Conservation (phyloP, 92 coral and sea anemone genomes). For the Zoanthus gigantus region DNA sequence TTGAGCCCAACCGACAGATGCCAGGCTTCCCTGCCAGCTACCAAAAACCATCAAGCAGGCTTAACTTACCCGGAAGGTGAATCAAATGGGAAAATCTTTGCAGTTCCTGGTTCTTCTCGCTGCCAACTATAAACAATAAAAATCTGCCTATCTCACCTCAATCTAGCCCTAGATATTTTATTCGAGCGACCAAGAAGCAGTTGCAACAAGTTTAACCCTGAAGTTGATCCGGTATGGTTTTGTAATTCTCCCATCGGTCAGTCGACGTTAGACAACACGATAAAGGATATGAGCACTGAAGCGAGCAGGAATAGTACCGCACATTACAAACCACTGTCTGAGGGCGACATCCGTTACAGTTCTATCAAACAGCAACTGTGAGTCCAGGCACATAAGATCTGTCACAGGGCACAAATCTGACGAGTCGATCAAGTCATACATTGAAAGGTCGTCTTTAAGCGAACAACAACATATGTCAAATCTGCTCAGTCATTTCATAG, state of each 20-base stretch:
- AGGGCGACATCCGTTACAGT: conserved; percentile 62
- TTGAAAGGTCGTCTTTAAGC: no score
- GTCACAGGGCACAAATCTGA: conserved; percentile 56
- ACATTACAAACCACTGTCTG: conserved; percentile 65
- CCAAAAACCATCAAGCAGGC: conserved; percentile 64
- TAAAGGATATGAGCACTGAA: conserved; percentile 34
- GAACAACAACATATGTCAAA: no score
- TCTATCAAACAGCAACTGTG: conserved; percentile 55
- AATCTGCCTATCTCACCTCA: conserved; percentile 24
- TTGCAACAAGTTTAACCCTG: conserved; percentile 18
- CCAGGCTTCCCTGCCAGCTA: conserved; percentile 56
- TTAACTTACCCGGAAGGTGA: conserved; percentile 48
- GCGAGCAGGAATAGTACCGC: conserved; percentile 50
- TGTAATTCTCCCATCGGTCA: conserved; percentile 57
- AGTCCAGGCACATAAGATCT: conserved; percentile 39
- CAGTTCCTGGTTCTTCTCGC: not conserved
- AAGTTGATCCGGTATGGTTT: conserved; percentile 52
- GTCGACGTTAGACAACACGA: conserved; percentile 46
- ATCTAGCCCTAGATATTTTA: not conserved
- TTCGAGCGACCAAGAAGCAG: not conserved
- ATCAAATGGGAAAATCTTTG: conserved; percentile 16
- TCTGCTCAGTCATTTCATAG: no score
- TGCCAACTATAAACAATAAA: conserved; percentile 42
- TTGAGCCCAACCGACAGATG: conserved; percentile 54
- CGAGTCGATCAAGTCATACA: not conserved